Conservation (phyloP, 2,888 invertebrate genomes). For the Chrysolina oricalcia region DNA sequence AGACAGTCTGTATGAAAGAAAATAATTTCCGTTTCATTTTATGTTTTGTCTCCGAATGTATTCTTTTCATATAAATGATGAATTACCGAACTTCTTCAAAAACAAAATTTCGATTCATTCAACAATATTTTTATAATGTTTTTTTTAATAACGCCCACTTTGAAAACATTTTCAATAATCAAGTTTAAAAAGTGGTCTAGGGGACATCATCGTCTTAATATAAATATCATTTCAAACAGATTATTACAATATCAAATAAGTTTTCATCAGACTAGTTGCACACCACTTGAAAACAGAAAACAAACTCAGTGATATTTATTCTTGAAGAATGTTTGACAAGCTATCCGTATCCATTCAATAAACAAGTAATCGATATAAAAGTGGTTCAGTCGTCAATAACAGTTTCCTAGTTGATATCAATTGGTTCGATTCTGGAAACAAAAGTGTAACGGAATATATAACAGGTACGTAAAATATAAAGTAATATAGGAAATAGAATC, state of each 20-base stretch:
- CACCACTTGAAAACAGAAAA: conserved; percentile 3
- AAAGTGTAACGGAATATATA: neutral
- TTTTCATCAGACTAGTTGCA: neutral
- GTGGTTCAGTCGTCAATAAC: neutral
- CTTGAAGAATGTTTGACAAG: neutral
- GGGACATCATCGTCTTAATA: neutral
- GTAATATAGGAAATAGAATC: too few species aligned
- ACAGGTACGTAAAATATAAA: neutral
- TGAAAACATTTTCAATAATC: too few species aligned
- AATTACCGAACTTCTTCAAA: too few species aligned
- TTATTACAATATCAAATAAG: neutral
- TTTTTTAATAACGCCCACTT: too few species aligned
- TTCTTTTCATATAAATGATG: too few species aligned
- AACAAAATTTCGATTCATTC: too few species aligned
- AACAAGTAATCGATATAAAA: neutral
- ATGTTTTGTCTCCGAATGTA: too few species aligned
- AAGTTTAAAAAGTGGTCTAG: too few species aligned
- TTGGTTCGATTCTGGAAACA: neutral
- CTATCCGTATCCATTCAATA: neutral
- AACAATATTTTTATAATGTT: too few species aligned
- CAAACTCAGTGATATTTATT: neutral
- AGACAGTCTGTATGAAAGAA: too few species aligned
- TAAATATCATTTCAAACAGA: neutral
- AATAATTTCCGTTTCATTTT: too few species aligned
- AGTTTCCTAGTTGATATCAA: neutral